These are phyloP conservation scores for Cryptus viduatorius DNA, from an alignment of 2,888 invertebrate species.

Conservation along the genomic window DNA sequence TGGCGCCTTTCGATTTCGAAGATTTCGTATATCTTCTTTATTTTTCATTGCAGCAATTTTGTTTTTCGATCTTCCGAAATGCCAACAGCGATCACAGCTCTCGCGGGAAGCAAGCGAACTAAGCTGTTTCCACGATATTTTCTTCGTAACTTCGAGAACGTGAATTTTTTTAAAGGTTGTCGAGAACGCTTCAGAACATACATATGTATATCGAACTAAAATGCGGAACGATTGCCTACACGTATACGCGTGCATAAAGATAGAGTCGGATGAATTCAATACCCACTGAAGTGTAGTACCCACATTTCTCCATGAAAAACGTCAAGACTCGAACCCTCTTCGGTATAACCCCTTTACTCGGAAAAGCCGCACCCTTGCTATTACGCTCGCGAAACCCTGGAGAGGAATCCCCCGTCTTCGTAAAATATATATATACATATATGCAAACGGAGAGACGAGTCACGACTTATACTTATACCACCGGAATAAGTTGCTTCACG, in stretches of 20 bases:
- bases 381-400: slow-evolving; percentile 11
- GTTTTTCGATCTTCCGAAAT: neutral
- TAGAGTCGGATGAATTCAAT: slow-evolving; percentile 42
- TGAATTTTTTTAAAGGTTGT: neutral
- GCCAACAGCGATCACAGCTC: slow-evolving; percentile 1
- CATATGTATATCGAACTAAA: slow-evolving; percentile 22
- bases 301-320: neutral
- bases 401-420: slow-evolving; percentile 23
- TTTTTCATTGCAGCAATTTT: no score
- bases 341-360: slow-evolving; percentile 10
- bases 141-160: neutral
- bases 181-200: slow-evolving; percentile 17
- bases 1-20: no score
- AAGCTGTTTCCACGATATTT: slow-evolving; percentile 47
- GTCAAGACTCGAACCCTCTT: slow-evolving; percentile 13
- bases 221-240: slow-evolving; percentile 20
- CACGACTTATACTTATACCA: slow-evolving; percentile 25
- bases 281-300: slow-evolving; percentile 5
- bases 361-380: slow-evolving; percentile 1
- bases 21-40: no score
- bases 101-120: neutral
- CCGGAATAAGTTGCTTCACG: slow-evolving; percentile 20
- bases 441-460: slow-evolving; percentile 20
- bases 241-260: neutral
- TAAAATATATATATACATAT: neutral